Conservation (phyloP, 1,140 invertebrate genomes). For the Macrobrachium nipponense region DNA sequence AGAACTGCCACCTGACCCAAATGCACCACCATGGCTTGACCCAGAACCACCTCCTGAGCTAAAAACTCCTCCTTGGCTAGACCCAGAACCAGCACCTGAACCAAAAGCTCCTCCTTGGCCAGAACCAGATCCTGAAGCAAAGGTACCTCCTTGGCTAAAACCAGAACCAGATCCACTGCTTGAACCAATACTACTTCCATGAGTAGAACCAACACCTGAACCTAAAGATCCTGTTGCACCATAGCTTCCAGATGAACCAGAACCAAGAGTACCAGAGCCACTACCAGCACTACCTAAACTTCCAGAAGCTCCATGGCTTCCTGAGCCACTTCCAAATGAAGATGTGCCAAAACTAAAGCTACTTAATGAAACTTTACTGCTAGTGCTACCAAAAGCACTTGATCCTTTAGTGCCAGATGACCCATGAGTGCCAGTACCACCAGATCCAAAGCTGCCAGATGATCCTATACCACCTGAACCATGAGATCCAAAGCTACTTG, state of each 20-base stretch:
- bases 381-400: too few relatives aligned
- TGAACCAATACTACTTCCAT: not conserved
- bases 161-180: slow-evolving; percentile 8
- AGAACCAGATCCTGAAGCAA: not conserved
- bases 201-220: not conserved
- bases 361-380: too few relatives aligned
- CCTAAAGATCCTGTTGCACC: not conserved
- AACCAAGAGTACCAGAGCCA: too few relatives aligned
- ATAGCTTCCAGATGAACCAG: not conserved
- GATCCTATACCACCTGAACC: too few relatives aligned
- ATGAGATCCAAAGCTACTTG: too few relatives aligned
- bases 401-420: too few relatives aligned
- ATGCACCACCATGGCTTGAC: not conserved
- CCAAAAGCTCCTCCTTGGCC: not conserved
- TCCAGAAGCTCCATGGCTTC: too few relatives aligned
- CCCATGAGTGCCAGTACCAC: too few relatives aligned
- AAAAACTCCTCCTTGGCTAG: not conserved
- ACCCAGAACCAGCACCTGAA: not conserved
- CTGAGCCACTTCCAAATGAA: too few relatives aligned
- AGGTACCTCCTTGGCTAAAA: not conserved
- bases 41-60: not conserved
- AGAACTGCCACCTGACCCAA: not conserved
- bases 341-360: too few relatives aligned
- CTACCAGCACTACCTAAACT: too few relatives aligned
- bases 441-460: too few relatives aligned